Evolutionary conservation across 2,888 invertebrate species (phyloP).

Genomic region (Melinaea marsaeus): DNA sequence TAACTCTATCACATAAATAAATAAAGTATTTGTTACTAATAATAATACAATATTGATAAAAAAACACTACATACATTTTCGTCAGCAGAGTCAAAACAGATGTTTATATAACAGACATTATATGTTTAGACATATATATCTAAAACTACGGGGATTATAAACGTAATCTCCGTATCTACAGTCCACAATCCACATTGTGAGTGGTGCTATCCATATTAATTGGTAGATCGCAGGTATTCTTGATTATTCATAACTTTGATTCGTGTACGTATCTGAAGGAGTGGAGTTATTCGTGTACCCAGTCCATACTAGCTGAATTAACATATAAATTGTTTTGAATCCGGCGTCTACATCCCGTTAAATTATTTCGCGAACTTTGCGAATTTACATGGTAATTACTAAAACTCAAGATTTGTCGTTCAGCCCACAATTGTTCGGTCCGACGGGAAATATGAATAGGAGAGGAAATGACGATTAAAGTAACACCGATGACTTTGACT

Average conservation of each 20-base stretch:
- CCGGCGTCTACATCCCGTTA: constrained; percentile 70
- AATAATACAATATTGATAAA: no score
- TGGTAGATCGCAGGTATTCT: neutral
- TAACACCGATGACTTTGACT: constrained; percentile 36
- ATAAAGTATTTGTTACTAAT: no score
- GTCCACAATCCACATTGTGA: no score
- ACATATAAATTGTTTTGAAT: constrained; percentile 78
- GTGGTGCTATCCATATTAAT: no score
- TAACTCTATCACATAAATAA: no score
- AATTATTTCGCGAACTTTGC: constrained; percentile 76
- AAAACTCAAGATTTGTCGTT: constrained; percentile 77
- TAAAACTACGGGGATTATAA: no score
- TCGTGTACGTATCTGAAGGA: constrained; percentile 29
- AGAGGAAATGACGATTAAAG: constrained; percentile 53
- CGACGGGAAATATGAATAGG: constrained; percentile 60
- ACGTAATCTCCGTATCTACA: no score
- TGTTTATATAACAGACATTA: no score
- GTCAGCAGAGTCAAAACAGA: no score
- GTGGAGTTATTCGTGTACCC: constrained; percentile 42
- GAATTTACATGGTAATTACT: constrained; percentile 77
- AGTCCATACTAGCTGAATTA: constrained; percentile 71
- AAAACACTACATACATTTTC: no score
- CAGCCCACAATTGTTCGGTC: constrained; percentile 69
- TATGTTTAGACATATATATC: no score
- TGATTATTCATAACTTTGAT: constrained; percentile 28